Evolutionary conservation across 2,113 vertebrate species (phyloP).

Genomic region (Stigmatopora nigra): DNA sequence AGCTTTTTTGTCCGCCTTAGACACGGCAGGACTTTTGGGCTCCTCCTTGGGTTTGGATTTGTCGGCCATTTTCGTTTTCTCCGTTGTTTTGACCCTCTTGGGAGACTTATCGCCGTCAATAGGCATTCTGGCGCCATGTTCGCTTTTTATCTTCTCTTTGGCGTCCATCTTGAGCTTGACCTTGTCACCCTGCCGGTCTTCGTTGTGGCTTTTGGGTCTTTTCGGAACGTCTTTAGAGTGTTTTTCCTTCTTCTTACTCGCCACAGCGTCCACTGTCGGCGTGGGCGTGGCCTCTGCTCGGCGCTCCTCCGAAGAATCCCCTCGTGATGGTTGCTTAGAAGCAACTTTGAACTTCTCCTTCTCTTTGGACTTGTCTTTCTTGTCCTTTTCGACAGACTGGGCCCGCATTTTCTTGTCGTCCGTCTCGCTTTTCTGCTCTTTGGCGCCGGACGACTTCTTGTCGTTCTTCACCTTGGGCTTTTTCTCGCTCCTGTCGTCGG

Average conservation of each 20-base stretch:
- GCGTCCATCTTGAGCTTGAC: conserved; percentile 75
- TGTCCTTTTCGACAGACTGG: conserved; percentile 58
- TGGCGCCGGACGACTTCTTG: conserved; percentile 69
- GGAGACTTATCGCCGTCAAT: conserved; percentile 72
- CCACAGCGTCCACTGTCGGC: conserved; percentile 56
- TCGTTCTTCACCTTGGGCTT: conserved; percentile 83
- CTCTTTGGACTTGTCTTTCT: conserved; percentile 52
- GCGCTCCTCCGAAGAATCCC: conserved; percentile 75
- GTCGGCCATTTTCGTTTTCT: conserved; percentile 71
- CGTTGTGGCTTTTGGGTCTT: conserved; percentile 75
- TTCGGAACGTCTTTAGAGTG: conserved; percentile 74
- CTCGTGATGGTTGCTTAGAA: conserved; percentile 71
- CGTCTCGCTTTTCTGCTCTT: conserved; percentile 73
- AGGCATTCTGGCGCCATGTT: conserved; percentile 67
- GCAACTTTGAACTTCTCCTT: conserved; percentile 77
- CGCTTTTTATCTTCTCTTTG: conserved; percentile 66
- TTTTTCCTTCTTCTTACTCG: conserved; percentile 71
- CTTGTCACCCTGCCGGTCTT: conserved; percentile 75
- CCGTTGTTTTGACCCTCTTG: conserved; percentile 69
- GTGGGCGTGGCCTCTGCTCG: conserved; percentile 75
- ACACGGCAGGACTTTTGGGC: conserved; percentile 55
- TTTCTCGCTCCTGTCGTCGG: conserved; percentile 81
- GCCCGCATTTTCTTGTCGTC: conserved; percentile 78
- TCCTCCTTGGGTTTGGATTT: conserved; percentile 74
- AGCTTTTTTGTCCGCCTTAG: conserved; percentile 74